These are phyloP conservation scores for Coregonus ussuriensis DNA, from an alignment of 2,797 vertebrate genomes.

Conservation along the genomic window DNA sequence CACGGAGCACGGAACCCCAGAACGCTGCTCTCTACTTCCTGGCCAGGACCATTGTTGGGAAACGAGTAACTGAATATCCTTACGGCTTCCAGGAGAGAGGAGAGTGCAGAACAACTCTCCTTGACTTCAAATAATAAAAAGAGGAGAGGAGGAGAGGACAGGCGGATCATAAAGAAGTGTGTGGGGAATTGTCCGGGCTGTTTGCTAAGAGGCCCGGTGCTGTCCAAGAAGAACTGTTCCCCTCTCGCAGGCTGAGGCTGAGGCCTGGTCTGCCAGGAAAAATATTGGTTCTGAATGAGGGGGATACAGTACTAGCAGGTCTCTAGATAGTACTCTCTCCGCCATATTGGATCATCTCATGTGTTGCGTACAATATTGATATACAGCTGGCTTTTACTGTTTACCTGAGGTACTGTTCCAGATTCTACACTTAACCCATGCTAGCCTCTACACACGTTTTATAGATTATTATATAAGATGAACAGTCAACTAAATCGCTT, in stretches of 20 bases:
- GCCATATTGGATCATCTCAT: neutral
- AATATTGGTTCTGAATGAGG: constrained; percentile 75
- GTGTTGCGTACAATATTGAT: constrained; percentile 4
- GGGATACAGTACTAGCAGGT: constrained; percentile 20
- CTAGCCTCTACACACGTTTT: neutral
- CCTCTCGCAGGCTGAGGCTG: constrained; percentile 49
- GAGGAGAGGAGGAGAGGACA: constrained; percentile 15
- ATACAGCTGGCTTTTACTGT: neutral
- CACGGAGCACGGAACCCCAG: constrained; percentile 60
- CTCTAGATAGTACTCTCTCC: constrained; percentile 20
- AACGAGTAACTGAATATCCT: constrained; percentile 75
- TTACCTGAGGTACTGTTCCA: neutral
- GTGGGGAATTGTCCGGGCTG: constrained; percentile 67
- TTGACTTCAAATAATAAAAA: constrained; percentile 36
- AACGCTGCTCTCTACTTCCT: constrained; percentile 66
- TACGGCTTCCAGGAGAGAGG: constrained; percentile 69
- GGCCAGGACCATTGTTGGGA: constrained; percentile 71
- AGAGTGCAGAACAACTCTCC: constrained; percentile 69
- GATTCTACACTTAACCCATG: neutral
- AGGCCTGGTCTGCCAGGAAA: constrained; percentile 72
- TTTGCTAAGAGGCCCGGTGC: constrained; percentile 76
- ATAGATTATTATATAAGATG: neutral
- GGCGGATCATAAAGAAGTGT: constrained; percentile 26
- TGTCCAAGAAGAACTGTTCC: constrained; percentile 63
- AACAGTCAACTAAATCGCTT: neutral